phyloP scores from a whole-genome alignment of 2,113 vertebrate species.

The Archilochus colubris region DNA sequence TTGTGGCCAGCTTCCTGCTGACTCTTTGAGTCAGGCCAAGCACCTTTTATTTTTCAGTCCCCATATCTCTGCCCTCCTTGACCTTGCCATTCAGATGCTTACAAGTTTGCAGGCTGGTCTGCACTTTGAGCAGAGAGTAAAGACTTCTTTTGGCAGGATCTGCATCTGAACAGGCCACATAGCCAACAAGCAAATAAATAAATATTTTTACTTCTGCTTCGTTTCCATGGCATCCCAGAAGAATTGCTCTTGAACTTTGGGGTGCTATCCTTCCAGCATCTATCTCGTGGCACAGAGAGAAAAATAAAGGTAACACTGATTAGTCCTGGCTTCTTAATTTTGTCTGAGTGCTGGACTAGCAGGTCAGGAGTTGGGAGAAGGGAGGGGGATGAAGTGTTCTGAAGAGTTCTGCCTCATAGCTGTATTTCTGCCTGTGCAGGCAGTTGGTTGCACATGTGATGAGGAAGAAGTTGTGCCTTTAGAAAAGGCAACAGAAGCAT shows the following conservation, averaged over 20 bases:
- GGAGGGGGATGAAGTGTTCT: not conserved
- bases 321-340: not conserved
- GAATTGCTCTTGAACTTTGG: not conserved
- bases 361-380: not conserved
- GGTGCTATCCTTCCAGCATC: not conserved
- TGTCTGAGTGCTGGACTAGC: not conserved
- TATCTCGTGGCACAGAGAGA: not conserved
- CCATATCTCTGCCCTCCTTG: not conserved
- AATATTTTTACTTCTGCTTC: not conserved
- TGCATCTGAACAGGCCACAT: not conserved
- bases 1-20: not conserved
- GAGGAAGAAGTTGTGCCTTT: not conserved
- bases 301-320: not conserved
- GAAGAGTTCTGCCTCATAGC: not conserved
- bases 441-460: not conserved
- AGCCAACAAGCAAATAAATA: not conserved
- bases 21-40: not conserved
- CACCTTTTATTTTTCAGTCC: not conserved
- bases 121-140: not conserved
- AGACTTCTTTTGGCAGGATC: not conserved
- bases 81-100: not conserved
- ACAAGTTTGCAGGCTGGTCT: not conserved
- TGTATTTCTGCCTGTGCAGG: not conserved
- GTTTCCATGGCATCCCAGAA: conserved; percentile 15
- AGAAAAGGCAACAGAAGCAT: not conserved